phyloP scores from a whole-genome alignment of 2,797 vertebrate genomes.

The Aselliscus stoliczkanus region DNA sequence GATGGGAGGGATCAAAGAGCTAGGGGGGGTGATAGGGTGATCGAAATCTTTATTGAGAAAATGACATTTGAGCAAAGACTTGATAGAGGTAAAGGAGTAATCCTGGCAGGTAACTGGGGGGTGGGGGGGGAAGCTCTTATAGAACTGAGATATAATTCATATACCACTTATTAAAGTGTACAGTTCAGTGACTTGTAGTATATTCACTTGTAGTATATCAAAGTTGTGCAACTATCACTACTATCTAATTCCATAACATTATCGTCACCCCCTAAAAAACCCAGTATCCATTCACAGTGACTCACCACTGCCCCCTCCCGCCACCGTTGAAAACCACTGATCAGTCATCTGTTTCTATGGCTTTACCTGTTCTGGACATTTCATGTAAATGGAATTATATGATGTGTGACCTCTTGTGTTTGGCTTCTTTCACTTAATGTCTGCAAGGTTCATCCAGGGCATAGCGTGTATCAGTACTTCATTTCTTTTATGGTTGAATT shows the following conservation, averaged over 20 bases:
- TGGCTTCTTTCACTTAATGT: not conserved
- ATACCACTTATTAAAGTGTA: not conserved
- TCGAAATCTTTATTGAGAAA: not conserved
- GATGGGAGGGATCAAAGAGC: not conserved
- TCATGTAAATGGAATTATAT: not conserved
- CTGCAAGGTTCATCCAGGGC: not conserved
- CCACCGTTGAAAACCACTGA: not conserved
- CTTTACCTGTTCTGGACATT: not conserved
- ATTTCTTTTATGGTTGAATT: not conserved
- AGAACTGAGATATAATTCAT: not conserved
- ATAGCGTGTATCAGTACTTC: not conserved
- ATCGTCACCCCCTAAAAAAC: not conserved
- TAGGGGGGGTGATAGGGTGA: not conserved
- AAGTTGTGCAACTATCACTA: not conserved
- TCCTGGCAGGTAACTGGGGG: not conserved
- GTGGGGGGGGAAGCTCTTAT: not conserved
- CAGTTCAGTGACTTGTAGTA: not conserved
- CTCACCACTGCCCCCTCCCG: not conserved
- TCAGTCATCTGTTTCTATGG: not conserved
- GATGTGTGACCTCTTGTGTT: not conserved
- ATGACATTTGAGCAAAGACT: not conserved
- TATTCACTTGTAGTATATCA: no score
- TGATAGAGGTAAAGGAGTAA: not conserved
- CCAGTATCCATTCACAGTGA: not conserved
- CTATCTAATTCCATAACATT: not conserved